Conservation (phyloP, 2,888 invertebrate genomes). For the Elmis aenea region DNA sequence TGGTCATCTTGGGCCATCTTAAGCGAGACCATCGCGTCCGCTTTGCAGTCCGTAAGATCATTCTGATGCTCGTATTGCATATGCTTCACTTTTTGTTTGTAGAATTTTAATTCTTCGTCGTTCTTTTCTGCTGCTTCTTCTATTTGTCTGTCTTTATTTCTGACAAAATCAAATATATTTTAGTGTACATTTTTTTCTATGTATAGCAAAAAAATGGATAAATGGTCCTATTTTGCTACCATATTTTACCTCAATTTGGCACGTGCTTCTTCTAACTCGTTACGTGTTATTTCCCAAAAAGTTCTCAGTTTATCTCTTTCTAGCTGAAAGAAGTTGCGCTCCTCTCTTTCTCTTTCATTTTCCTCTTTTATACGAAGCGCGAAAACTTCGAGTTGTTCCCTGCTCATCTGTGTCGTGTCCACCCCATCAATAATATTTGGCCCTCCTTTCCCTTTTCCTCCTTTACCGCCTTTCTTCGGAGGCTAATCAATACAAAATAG, state of each 20-base stretch:
- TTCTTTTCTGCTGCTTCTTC: conserved; percentile 84
- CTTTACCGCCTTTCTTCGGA: not conserved
- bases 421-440: conserved; percentile 70
- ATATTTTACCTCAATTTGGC: conserved; percentile 57
- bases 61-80: conserved; percentile 87
- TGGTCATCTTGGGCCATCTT: conserved; percentile 83
- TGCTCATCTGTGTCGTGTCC: conserved; percentile 85
- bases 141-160: conserved; percentile 80
- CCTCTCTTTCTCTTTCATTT: conserved; percentile 89
- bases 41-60: conserved; percentile 76
- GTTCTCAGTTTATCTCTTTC: conserved; percentile 91
- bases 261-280: conserved; percentile 80
- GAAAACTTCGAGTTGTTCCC: conserved; percentile 89
- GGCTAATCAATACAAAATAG: too few species aligned
- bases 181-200: too few species aligned
- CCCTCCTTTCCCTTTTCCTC: not conserved
- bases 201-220: too few species aligned
- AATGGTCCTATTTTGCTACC: not conserved
- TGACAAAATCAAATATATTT: too few species aligned
- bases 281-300: conserved; percentile 93
- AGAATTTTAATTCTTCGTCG: conserved; percentile 80
- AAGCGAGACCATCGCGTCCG: conserved; percentile 75
- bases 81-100: conserved; percentile 90
- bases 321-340: conserved; percentile 90
- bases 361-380: conserved; percentile 81